phyloP scores from a whole-genome alignment of 2,888 invertebrate genomes.

The Drosophila macrospina region DNA sequence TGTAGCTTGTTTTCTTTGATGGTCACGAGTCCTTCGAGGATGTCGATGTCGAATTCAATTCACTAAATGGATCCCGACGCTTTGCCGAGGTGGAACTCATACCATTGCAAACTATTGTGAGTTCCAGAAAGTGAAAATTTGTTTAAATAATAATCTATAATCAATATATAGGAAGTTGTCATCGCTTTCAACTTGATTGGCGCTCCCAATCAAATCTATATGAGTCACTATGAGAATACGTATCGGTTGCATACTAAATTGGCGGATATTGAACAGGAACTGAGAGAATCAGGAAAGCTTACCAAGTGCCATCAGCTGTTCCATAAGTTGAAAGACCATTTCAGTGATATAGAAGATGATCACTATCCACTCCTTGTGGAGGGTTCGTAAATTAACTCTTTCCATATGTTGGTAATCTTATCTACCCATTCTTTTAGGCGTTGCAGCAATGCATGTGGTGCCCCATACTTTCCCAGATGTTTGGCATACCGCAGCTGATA shows the following conservation, averaged over 20 bases:
- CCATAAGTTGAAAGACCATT: slow-evolving; percentile 87
- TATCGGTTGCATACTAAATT: slow-evolving; percentile 90
- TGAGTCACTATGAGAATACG: slow-evolving; percentile 92
- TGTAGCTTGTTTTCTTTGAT: slow-evolving; percentile 96
- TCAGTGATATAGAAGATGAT: slow-evolving; percentile 94
- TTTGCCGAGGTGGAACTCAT: slow-evolving; percentile 90
- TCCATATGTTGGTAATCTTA: slow-evolving; percentile 22
- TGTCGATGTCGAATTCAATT: slow-evolving; percentile 92
- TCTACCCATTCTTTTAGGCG: slow-evolving; percentile 40
- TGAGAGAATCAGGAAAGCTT: slow-evolving; percentile 87
- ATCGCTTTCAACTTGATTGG: slow-evolving; percentile 96
- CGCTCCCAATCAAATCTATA: slow-evolving; percentile 92
- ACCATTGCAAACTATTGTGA: slow-evolving; percentile 87
- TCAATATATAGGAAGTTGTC: slow-evolving; percentile 89
- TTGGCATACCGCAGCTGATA: slow-evolving; percentile 95
- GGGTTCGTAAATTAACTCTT: slow-evolving; percentile 68
- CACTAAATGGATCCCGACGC: slow-evolving; percentile 96
- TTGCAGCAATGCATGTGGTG: slow-evolving; percentile 93
- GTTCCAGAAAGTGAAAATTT: slow-evolving; percentile 52
- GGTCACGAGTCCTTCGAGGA: slow-evolving; percentile 97
- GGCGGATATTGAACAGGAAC: slow-evolving; percentile 89
- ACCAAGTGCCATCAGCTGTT: slow-evolving; percentile 88
- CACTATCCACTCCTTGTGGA: slow-evolving; percentile 91
- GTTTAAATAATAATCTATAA: slow-evolving; percentile 89
- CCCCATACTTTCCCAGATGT: slow-evolving; percentile 94